Evolutionary conservation across 1,140 invertebrate species (phyloP), one percentile per base, ranked within the genome.

Genomic region (Chlorops oryzae): DNA sequence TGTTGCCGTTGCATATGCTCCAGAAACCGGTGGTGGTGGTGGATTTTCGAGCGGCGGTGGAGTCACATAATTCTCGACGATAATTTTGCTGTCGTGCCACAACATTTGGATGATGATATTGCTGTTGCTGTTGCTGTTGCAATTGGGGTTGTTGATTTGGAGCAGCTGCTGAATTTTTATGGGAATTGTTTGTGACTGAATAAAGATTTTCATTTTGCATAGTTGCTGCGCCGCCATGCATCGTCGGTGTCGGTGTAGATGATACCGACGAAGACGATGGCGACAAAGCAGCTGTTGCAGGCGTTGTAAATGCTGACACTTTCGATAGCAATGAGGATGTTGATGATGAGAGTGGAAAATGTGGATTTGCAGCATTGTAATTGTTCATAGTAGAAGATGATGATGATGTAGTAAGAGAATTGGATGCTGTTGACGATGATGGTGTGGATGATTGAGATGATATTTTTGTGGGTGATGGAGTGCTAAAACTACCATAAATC

Each of bases 261-360:
- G 41, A 39, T 6, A 38, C 20, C 4, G 40, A 28, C 21, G 39
- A 27, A 42, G 38, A 27, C 6, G 25, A 28, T 15, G 48, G 21
- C 21, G 48, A 50, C 5, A 25, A 12, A 18, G 47, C 35, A 39
- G 39, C 38, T 12, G 15, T 43, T 41, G 52, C 34, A 56, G 65
- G 68, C 58, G 65, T 64, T 53, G 59, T 63, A 51, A n/a, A n/a
- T n/a, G n/a, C n/a, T n/a, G n/a, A n/a, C n/a, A 69, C 65, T 69
- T 69, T 69, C 42, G 65, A 68, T 46, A 69, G 61, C 57, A 69
- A 59, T 54, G 65, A 69, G 51, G 65, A 69, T 56, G 65, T 69
- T 43, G 65, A 69, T 58, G 65, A 69, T 39, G 63, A 69, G 24
- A 70, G 58, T 39, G 65, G 66, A 58, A 69, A 70, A 49, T 70